phyloP scores from a whole-genome alignment of 1,140 invertebrate genomes.

The Schmidtea mediterranea region DNA sequence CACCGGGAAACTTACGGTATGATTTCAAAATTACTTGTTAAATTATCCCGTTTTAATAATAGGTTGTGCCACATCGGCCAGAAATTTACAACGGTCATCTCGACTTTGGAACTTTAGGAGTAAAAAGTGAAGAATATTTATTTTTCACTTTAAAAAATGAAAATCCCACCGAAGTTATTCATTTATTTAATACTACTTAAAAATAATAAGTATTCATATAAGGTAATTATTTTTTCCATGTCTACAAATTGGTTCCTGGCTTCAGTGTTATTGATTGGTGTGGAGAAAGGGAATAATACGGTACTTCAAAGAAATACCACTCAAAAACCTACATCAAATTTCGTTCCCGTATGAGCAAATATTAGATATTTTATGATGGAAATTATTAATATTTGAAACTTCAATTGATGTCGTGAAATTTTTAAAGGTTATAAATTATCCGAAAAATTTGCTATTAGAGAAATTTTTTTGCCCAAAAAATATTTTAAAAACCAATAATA shows the following conservation, averaged over 20 bases:
- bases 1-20: slow-evolving; percentile 37
- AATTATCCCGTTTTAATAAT: slow-evolving; percentile 9
- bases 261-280: slow-evolving; percentile 37
- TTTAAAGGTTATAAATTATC: no score
- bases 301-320: slow-evolving; percentile 12
- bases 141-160: slow-evolving; percentile 45
- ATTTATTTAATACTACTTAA: neutral
- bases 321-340: neutral
- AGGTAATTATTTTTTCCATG: neutral
- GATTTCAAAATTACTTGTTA: neutral
- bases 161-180: slow-evolving; percentile 41
- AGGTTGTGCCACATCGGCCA: slow-evolving; percentile 27
- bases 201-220: neutral
- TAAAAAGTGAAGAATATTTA: slow-evolving; percentile 37
- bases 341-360: neutral
- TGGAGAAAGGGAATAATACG: slow-evolving; percentile 36
- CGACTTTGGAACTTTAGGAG: slow-evolving; percentile 46
- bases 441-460: no score
- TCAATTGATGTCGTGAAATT: no score
- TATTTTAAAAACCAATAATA: no score
- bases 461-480: no score
- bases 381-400: no score
- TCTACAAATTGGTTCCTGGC: slow-evolving; percentile 1
- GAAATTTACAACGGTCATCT: slow-evolving; percentile 32
- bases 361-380: neutral